Evolutionary conservation across 2,888 invertebrate genomes (phyloP).

Genomic region (Pantelozetes paolii): DNA sequence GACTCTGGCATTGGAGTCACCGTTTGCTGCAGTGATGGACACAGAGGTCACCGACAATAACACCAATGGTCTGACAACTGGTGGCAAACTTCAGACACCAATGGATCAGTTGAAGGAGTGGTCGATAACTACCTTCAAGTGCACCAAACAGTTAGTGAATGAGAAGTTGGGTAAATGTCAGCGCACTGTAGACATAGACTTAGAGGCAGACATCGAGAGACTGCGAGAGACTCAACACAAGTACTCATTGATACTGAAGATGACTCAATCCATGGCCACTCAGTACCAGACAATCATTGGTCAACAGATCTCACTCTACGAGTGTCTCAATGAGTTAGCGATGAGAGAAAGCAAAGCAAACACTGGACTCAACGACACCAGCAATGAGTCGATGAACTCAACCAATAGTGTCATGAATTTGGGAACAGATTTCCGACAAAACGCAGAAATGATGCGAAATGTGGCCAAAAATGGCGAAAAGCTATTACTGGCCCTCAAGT

Average conservation of each 20-base stretch:
- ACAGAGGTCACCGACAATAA: constrained; percentile 17
- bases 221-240: constrained; percentile 89
- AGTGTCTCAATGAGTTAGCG: constrained; percentile 42
- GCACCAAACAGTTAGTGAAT: constrained; percentile 91
- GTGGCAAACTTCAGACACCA: constrained; percentile 52
- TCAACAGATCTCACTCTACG: constrained; percentile 41
- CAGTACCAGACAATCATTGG: constrained; percentile 41
- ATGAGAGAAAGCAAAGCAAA: constrained; percentile 39
- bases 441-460: constrained; percentile 91
- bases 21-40: constrained; percentile 16
- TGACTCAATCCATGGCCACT: constrained; percentile 46
- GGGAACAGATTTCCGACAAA: constrained; percentile 80
- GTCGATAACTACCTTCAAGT: constrained; percentile 97
- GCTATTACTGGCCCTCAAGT: constrained; percentile 78
- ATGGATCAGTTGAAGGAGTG: constrained; percentile 90
- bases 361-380: constrained; percentile 22
- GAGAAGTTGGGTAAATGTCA: constrained; percentile 81
- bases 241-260: constrained; percentile 57
- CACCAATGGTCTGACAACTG: not conserved
- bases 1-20: constrained; percentile 42
- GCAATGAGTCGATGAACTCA: not conserved
- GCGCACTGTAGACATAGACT: constrained; percentile 62
- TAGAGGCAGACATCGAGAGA: constrained; percentile 88
- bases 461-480: constrained; percentile 90
- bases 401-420: not conserved